Conservation (phyloP, 2,113 vertebrate species). For the Axis porcinus region DNA sequence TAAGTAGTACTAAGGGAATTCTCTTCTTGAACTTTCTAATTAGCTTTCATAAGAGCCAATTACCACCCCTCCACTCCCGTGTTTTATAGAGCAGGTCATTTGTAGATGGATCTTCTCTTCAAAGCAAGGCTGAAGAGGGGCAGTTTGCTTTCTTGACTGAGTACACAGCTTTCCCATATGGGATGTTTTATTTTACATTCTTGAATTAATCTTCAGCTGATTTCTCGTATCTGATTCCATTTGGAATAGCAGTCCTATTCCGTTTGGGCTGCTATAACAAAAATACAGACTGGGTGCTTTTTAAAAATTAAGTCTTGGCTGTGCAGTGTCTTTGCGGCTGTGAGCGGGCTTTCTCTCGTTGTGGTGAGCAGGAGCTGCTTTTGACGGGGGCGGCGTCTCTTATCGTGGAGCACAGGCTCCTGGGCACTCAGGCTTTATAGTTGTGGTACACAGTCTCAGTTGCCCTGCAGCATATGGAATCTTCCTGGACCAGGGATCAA, state of each 20-base stretch:
- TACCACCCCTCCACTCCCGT: neutral
- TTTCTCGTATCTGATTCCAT: neutral
- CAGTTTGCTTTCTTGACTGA: neutral
- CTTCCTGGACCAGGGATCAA: neutral
- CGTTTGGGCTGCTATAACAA: neutral
- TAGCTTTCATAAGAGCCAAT: neutral
- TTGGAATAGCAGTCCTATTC: neutral
- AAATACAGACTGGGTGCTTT: neutral
- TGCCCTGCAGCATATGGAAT: neutral
- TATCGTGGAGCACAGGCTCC: accelerated
- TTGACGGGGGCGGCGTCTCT: neutral
- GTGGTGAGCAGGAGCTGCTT: neutral
- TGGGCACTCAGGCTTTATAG: neutral
- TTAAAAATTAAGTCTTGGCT: neutral
- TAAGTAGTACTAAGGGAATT: neutral
- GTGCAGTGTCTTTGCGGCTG: neutral
- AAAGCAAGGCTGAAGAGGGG: neutral
- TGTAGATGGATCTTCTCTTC: neutral
- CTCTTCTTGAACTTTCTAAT: neutral
- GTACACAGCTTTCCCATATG: neutral
- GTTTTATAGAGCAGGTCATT: neutral
- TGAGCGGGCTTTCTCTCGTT: neutral
- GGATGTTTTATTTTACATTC: neutral
- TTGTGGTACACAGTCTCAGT: neutral
- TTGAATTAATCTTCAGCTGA: neutral